Evolutionary conservation across 2,113 vertebrate genomes (phyloP), one percentile per base, ranked within the genome.

Genomic region (Mastomys coucha): DNA sequence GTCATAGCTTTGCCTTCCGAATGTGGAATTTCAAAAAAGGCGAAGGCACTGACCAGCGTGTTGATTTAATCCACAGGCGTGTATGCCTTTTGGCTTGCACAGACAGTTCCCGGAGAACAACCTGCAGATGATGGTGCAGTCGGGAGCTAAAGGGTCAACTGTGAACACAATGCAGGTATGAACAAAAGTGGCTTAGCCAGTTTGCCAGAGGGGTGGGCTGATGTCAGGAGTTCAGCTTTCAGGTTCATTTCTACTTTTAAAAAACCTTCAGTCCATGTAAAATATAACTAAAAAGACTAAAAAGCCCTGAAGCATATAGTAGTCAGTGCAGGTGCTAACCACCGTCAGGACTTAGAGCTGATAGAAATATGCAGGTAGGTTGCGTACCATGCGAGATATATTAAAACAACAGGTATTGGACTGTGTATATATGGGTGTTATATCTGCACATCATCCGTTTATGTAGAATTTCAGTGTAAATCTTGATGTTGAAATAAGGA

Each of bases 121-220:
- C 98, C 98, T 99, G 81, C 99, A 99, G 97, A 97, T 99, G 98
- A 99, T 99, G 99, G 99, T 99, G 26, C 99, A 99, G 88, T 99
- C 99, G 7, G 99, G 99, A 98, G 99, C 99, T 92, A 99, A 99
- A 96, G 99, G 99, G 14, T 99, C 99, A 0, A 99, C 99, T 20
- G 99, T 99, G 26, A 99, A 99, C 98, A 99, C 99, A 4, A 99
- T 99, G 99, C 99, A 99, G 99, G 99, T 98, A 22, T 26, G 98
- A 56, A 42, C 85, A 12, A 1, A 49, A 87, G 73, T 13, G 0
- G 65, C 58, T 33, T 11, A 36, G 22, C 45, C 4, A 2, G 5
- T 22, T 39, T 49, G 84, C 87, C n/a, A 0, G 39, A 13, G 53
- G 42, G 80, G 69, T 4, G 12, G 72, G 86, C 26, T 53, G 39